A percentile compares a stretch with the other conserved stretches of the same genome.
phyloP scores from a whole-genome alignment of 2,888 invertebrate species.

The Drymonia ruficornis region DNA sequence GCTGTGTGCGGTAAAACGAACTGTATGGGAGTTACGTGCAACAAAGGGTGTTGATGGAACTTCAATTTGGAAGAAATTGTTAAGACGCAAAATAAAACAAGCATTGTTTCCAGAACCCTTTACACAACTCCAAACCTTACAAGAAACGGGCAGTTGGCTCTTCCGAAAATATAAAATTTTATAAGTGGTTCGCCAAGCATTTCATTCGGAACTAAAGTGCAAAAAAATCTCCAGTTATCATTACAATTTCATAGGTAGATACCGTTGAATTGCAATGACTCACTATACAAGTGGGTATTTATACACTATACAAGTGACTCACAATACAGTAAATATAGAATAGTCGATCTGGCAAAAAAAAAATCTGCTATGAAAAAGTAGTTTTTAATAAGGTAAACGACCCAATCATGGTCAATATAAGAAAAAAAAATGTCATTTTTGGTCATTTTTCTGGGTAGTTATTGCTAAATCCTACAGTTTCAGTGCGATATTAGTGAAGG shows the following conservation, averaged over 20 bases:
- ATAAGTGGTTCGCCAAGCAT: background rate
- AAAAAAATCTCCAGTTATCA: background rate
- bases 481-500: too few relatives aligned
- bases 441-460: too few relatives aligned
- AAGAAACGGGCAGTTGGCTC: too few relatives aligned
- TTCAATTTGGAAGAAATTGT: too few relatives aligned
- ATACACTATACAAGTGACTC: background rate
- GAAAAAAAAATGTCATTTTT: too few relatives aligned
- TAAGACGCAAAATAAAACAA: too few relatives aligned
- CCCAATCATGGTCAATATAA: too few relatives aligned
- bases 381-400: too few relatives aligned
- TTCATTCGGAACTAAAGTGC: background rate
- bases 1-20: slow-evolving; percentile 8
- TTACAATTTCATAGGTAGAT: slow-evolving; percentile 4
- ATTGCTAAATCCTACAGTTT: too few relatives aligned
- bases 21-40: background rate
- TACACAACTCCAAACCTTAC: background rate
- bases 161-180: too few relatives aligned
- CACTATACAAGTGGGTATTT: background rate
- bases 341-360: background rate
- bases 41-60: too few relatives aligned
- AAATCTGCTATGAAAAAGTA: background rate
- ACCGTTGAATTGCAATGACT: slow-evolving; percentile 24
- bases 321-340: background rate
- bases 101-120: background rate